Conservation (phyloP, 30 jellyfish, hydroid and myxozoan species). For the Aurelia sp. region DNA sequence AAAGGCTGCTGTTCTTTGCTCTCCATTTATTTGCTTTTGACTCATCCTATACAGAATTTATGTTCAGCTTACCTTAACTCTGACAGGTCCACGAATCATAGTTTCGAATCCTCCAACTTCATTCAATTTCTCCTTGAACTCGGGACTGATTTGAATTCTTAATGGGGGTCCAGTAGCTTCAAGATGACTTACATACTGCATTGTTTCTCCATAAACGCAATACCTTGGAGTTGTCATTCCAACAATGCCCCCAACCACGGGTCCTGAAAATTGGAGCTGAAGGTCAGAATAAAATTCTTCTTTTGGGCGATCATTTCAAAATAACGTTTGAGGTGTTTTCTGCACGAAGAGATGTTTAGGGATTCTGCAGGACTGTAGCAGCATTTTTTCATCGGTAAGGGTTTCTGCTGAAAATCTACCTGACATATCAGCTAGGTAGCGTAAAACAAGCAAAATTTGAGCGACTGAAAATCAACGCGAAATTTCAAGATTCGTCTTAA, state of each 20-base stretch:
- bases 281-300: no score
- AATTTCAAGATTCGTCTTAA: no score
- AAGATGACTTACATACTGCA: constrained; percentile 61
- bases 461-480: no score
- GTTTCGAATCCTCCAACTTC: constrained; percentile 79
- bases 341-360: no score
- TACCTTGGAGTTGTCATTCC: constrained; percentile 83
- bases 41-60: not conserved
- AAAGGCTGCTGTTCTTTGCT: no score
- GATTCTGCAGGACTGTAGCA: no score
- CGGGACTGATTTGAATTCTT: constrained; percentile 79
- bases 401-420: no score
- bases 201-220: constrained; percentile 80
- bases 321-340: no score
- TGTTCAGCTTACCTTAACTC: constrained; percentile 57
- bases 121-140: constrained; percentile 66
- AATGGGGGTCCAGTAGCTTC: constrained; percentile 83
- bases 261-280: constrained; percentile 47
- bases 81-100: constrained; percentile 64
- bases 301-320: no score
- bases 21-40: not conserved
- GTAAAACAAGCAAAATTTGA: no score
- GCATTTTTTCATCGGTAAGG: no score
- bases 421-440: no score
- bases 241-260: constrained; percentile 85